Percentiles rank a stretch among this genome's conserved stretches.
These are phyloP conservation scores for Eurosta solidaginis DNA, from an alignment of 1,140 invertebrate genomes.

Conservation along the genomic window DNA sequence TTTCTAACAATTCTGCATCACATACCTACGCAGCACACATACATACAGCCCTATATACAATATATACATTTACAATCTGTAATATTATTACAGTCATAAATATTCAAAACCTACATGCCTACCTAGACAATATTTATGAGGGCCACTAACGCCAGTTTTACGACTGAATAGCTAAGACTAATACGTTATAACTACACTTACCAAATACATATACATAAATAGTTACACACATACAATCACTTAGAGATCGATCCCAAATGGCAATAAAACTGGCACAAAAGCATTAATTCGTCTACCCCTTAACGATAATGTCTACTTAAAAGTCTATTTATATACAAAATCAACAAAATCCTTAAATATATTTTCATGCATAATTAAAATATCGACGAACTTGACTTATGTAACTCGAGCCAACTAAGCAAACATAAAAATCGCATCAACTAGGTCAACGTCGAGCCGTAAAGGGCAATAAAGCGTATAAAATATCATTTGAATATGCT, in stretches of 20 bases:
- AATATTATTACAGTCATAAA: too few species aligned
- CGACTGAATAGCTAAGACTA: background rate
- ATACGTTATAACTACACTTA: too few species aligned
- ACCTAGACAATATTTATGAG: background rate
- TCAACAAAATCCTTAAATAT: background rate
- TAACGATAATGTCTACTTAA: background rate
- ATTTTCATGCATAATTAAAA: slow-evolving; percentile 30
- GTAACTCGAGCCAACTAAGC: background rate
- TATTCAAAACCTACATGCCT: background rate
- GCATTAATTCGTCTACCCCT: background rate
- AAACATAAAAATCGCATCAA: slow-evolving; percentile 16
- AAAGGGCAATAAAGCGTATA: background rate
- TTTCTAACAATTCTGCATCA: background rate
- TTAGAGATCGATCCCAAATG: background rate
- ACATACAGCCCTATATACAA: background rate
- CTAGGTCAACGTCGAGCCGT: background rate
- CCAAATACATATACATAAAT: background rate
- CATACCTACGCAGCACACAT: background rate
- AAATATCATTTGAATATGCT: background rate
- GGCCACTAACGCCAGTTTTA: background rate
- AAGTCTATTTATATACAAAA: background rate
- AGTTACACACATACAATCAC: background rate
- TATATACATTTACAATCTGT: background rate
- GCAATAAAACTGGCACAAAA: too few species aligned
- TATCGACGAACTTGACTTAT: background rate